Evolutionary conservation across 2,888 invertebrate species (phyloP).

Genomic region (Andrena praecox): DNA sequence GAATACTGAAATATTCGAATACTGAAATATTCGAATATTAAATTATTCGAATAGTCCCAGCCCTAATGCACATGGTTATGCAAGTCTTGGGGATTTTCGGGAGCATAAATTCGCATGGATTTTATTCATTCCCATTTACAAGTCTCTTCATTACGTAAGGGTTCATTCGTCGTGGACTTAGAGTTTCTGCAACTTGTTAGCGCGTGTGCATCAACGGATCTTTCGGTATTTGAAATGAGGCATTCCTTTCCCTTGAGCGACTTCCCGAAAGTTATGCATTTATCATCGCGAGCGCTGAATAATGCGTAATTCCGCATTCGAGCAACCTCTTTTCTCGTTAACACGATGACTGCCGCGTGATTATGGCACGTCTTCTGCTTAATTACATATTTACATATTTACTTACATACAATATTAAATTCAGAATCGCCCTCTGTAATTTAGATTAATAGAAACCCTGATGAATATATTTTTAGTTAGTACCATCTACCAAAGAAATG

Average conservation of each 20-base stretch:
- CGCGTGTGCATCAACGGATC: constrained; percentile 16
- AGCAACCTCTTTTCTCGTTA: background rate
- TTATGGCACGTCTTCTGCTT: no score
- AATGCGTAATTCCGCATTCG: constrained; percentile 3
- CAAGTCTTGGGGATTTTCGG: background rate
- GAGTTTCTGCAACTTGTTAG: constrained; percentile 36
- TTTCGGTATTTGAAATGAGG: constrained; percentile 1
- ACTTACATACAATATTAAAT: no score
- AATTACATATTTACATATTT: no score
- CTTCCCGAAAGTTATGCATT: constrained; percentile 27
- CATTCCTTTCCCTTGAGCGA: background rate
- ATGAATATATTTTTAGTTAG: no score
- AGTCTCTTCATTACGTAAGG: constrained; percentile 32
- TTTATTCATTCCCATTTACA: constrained; percentile 29
- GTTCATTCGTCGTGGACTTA: constrained; percentile 4
- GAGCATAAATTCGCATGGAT: background rate
- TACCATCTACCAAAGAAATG: no score
- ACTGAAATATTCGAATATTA: no score
- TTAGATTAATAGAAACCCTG: no score
- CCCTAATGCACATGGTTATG: background rate
- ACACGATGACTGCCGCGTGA: no score
- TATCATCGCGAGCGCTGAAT: constrained; percentile 14
- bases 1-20: no score
- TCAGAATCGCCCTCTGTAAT: no score
- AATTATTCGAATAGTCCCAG: no score